phyloP scores from a whole-genome alignment of 1,140 invertebrate species.

The Aphaenogaster rudis region DNA sequence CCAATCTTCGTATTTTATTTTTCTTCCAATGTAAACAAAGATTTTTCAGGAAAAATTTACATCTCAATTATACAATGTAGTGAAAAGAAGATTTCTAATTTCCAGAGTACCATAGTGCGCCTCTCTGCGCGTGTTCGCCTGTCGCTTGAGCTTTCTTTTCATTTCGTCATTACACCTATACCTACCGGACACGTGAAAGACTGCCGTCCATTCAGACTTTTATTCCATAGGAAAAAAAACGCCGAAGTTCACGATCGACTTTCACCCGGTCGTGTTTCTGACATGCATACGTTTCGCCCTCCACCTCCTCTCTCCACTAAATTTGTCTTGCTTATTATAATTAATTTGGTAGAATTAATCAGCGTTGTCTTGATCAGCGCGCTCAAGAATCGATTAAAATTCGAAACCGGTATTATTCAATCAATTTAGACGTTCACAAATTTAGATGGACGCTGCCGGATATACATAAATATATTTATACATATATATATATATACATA shows the following conservation, averaged over 20 bases:
- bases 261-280: constrained; percentile 81
- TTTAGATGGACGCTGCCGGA: background rate
- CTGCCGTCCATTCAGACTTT: constrained; percentile 61
- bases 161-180: constrained; percentile 53
- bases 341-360: background rate
- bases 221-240: constrained; percentile 68
- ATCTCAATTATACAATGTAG: background rate
- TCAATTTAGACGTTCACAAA: background rate
- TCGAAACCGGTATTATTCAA: background rate
- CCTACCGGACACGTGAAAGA: constrained; percentile 10
- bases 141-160: constrained; percentile 54
- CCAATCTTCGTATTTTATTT: background rate
- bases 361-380: background rate
- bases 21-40: background rate
- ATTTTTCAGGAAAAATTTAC: background rate
- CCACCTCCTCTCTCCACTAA: background rate
- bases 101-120: background rate
- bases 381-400: background rate
- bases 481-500: background rate
- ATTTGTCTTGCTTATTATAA: constrained; percentile 20
- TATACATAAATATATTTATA: background rate
- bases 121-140: background rate
- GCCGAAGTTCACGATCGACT: constrained; percentile 86
- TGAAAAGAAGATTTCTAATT: constrained; percentile 26
- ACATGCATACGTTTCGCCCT: constrained; percentile 68